phyloP scores from a whole-genome alignment of 2,888 invertebrate species.

The Camponotus fellah region DNA sequence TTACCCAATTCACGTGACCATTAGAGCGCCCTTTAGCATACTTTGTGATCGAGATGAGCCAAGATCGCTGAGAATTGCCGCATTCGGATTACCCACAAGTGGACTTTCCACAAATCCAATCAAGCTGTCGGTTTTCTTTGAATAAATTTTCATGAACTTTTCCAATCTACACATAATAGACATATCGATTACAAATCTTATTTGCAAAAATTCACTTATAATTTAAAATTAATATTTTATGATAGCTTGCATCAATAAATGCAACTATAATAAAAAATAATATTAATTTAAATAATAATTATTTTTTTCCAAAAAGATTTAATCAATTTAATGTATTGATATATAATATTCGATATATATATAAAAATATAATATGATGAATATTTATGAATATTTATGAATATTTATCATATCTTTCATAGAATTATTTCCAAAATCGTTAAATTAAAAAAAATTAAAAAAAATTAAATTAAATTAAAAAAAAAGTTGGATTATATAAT shows the following conservation, averaged over 20 bases:
- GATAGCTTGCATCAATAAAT: neutral
- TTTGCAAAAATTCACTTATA: neutral
- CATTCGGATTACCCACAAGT: slow-evolving; percentile 29
- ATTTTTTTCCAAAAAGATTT: neutral
- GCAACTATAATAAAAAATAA: neutral
- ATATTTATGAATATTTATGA: neutral
- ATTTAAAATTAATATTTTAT: neutral
- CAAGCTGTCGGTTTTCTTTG: neutral
- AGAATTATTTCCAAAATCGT: neutral
- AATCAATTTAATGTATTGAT: neutral
- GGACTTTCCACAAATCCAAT: slow-evolving; percentile 40
- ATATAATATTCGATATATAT: neutral
- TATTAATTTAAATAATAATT: no score
- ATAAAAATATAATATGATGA: neutral
- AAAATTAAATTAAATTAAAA: no score
- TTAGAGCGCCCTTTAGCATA: slow-evolving; percentile 27
- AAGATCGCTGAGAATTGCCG: neutral
- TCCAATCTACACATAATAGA: neutral
- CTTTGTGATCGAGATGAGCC: slow-evolving; percentile 26
- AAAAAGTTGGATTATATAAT: neutral
- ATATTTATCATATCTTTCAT: neutral
- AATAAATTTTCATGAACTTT: neutral
- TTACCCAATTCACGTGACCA: slow-evolving; percentile 52
- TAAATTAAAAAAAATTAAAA: no score
- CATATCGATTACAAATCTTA: neutral